Conservation (phyloP, 2,113 vertebrate genomes). For the Ardeotis arabs region DNA sequence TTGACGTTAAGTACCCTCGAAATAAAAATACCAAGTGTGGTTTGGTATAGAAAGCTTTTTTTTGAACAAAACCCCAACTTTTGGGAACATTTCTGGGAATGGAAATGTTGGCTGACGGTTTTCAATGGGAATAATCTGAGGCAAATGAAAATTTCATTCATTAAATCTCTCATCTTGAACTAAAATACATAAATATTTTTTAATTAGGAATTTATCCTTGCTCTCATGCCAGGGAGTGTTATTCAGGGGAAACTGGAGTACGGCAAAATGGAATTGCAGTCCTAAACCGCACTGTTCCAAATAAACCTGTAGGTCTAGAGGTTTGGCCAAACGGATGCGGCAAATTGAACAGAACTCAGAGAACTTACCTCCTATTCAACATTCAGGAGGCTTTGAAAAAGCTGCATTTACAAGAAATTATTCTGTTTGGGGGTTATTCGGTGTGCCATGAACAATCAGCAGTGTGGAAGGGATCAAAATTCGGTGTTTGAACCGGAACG, state of each 20-base stretch:
- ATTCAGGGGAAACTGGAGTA: not conserved
- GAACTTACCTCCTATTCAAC: rapidly evolving
- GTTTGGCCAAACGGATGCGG: not conserved
- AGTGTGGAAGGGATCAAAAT: not conserved
- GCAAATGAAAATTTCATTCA: not conserved
- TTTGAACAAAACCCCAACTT: not conserved
- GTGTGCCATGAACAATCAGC: not conserved
- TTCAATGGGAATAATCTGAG: not conserved
- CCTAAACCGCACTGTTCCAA: not conserved
- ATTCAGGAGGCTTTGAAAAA: not conserved
- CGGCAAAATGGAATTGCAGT: not conserved
- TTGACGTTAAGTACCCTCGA: not conserved
- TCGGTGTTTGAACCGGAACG: not conserved
- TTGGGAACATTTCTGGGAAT: not conserved
- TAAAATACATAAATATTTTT: not conserved
- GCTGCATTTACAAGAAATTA: not conserved
- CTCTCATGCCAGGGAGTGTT: rapidly evolving
- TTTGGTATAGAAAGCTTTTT: not conserved
- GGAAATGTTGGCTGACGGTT: not conserved
- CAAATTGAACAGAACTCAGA: not conserved
- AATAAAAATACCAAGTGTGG: not conserved
- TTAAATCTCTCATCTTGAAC: not conserved
- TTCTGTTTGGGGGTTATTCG: not conserved
- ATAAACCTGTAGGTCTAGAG: not conserved
- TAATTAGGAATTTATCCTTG: not conserved